A percentile compares a stretch with the other conserved stretches of the same genome.
These are phyloP conservation scores for Entomobrya multifasciata DNA, from an alignment of 2,888 invertebrate genomes.

Conservation along the genomic window DNA sequence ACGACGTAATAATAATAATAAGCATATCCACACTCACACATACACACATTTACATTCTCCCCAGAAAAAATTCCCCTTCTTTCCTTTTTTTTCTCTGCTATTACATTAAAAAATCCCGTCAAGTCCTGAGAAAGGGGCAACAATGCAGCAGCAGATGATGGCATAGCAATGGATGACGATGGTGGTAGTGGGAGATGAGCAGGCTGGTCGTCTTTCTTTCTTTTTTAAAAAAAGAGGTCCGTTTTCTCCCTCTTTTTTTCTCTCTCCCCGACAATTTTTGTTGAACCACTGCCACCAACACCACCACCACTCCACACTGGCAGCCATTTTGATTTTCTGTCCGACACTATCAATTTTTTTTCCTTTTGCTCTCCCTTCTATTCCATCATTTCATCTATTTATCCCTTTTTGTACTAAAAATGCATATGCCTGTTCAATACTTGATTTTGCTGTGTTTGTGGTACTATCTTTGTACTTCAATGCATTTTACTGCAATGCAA, in stretches of 20 bases:
- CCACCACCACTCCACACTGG: not conserved
- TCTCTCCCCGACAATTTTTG: constrained; percentile 24
- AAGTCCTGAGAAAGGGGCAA: constrained; percentile 29
- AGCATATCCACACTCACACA: no score
- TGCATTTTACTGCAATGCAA: not conserved
- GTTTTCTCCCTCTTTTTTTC: constrained; percentile 6
- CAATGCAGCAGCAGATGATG: not conserved
- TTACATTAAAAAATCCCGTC: constrained; percentile 35
- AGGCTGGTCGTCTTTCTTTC: constrained; percentile 26
- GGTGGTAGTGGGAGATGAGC: constrained; percentile 20
- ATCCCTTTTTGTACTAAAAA: not conserved
- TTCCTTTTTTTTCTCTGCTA: no score
- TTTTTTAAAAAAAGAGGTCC: constrained; percentile 4
- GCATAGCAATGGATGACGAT: not conserved
- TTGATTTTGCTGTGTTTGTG: no score
- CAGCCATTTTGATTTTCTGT: constrained; percentile 51
- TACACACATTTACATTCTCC: no score
- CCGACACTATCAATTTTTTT: not conserved
- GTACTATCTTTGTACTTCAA: no score
- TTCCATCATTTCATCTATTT: not conserved
- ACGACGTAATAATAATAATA: no score
- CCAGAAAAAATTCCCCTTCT: no score
- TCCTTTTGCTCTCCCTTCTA: not conserved
- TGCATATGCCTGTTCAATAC: not conserved
- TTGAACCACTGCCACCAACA: not conserved